Evolutionary conservation across 2,888 invertebrate genomes (phyloP).

Genomic region (Listrodromus nycthemerus): DNA sequence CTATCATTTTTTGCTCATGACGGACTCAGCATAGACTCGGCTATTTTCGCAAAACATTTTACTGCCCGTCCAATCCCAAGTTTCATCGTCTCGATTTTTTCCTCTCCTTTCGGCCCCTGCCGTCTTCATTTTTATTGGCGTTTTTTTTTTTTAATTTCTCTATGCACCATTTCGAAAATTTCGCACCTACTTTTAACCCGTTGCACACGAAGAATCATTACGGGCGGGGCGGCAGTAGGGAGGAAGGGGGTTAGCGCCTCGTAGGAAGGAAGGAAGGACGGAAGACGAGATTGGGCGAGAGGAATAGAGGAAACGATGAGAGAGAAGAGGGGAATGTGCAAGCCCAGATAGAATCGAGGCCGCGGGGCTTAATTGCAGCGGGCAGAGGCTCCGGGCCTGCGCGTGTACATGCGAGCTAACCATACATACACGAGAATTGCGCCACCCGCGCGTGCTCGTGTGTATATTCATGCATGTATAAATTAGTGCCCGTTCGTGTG

Average conservation of each 20-base stretch:
- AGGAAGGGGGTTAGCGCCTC: neutral
- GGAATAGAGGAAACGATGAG: slow-evolving; percentile 50
- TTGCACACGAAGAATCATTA: neutral
- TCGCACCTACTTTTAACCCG: neutral
- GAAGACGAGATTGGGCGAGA: slow-evolving; percentile 52
- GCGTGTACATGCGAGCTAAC: neutral
- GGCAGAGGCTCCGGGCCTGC: slow-evolving; percentile 33
- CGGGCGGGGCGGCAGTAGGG: neutral
- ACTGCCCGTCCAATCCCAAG: slow-evolving; percentile 48
- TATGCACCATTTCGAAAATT: neutral
- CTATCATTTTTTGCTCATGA: too few species aligned
- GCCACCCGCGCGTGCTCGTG: neutral
- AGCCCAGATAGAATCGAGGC: slow-evolving; percentile 51
- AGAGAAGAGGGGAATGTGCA: slow-evolving; percentile 38
- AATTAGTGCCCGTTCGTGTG: slow-evolving; percentile 23
- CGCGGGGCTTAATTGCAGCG: slow-evolving; percentile 59
- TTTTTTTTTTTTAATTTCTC: neutral
- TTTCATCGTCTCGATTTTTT: neutral
- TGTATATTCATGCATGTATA: slow-evolving; percentile 6
- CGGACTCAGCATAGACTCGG: too few species aligned
- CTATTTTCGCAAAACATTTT: slow-evolving; percentile 35
- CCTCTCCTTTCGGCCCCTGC: too few species aligned
- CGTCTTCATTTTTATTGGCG: too few species aligned
- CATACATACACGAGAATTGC: slow-evolving; percentile 3
- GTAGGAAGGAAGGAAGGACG: slow-evolving; percentile 59